Base-by-base conservation (phyloP, 1,140 invertebrate species). In the Aplysia californica region DNA sequence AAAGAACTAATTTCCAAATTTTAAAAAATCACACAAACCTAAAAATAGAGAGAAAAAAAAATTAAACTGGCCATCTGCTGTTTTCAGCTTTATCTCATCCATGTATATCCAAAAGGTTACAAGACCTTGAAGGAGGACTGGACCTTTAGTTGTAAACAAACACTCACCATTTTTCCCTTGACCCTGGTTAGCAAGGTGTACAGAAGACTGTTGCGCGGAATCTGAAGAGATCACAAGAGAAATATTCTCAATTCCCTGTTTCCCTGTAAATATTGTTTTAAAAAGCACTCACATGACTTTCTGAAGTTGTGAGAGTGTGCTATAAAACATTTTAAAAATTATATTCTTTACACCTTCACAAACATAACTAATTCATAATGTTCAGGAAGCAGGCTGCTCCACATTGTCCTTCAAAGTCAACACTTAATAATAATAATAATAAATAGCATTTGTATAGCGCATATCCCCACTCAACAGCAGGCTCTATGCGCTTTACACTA, bases 201-300 rank as follows among this genome's bases (percentile, higher is more conserved):
- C 64, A 85, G 67, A 10, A 82, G 71, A 41, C 73, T 79, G 72
- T 86, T 86, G n/a, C 66, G 61, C 33, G 84, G 83, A 59, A 85
- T 84, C 83, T 84, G 67, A 35, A 79, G 74, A 44, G 70, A 75
- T 36, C 4, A 29, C 41, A 64, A 0, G 73, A 64, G 26, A 75
- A 33, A 6, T 56, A 66, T 35, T 5, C 18, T 23, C 0, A 71
- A 50, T 26, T 29, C 5, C n/a, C 10, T 50, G 44, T 10, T 15
- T n/a, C 44, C n/a, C 44, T 50, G n/a, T 50, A 15, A 50, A 50
- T 50, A 50, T 50, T 50, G 44, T 50, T 15, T 50, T 50, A 50
- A 50, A 15, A 50, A 15, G 10, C n/a, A 15, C 10, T 50, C n/a
- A 15, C n/a, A 15, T 50, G 10, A 50, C 10, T 50, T 50, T 15